Conservation (phyloP, 2,888 invertebrate genomes). For the Oxytorus armatus region DNA sequence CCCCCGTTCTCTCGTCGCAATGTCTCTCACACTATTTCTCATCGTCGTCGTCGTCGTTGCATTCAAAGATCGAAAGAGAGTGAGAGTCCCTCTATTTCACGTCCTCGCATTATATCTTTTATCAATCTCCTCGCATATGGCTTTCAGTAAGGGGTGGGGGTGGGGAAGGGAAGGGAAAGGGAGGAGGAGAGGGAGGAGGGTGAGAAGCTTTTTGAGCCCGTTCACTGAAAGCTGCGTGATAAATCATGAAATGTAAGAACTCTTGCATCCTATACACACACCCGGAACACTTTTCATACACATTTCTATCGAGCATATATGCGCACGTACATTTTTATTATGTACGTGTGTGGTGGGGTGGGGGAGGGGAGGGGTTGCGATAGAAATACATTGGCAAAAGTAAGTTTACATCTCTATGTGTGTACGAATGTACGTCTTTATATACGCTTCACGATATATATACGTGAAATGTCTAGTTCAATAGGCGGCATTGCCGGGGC, state of each 20-base stretch:
- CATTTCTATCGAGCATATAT: slow-evolving; percentile 64
- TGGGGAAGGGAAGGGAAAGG: neutral
- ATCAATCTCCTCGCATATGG: slow-evolving; percentile 80
- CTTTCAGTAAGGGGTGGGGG: slow-evolving; percentile 78
- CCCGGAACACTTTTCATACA: slow-evolving; percentile 64
- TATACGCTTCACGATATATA: slow-evolving; percentile 63
- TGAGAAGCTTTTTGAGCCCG: slow-evolving; percentile 79
- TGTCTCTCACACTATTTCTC: slow-evolving; percentile 26
- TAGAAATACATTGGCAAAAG: slow-evolving; percentile 58
- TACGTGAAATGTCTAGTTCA: slow-evolving; percentile 79
- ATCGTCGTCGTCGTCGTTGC: too few species aligned
- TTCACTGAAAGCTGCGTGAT: slow-evolving; percentile 84
- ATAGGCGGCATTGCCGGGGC: slow-evolving; percentile 83
- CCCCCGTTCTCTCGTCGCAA: neutral
- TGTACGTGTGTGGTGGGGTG: slow-evolving; percentile 38
- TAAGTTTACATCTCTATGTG: slow-evolving; percentile 49
- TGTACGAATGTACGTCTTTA: slow-evolving; percentile 30
- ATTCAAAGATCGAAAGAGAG: neutral
- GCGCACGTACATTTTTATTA: neutral
- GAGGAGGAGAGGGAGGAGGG: too few species aligned
- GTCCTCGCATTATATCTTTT: slow-evolving; percentile 84
- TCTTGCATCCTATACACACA: slow-evolving; percentile 35
- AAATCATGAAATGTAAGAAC: slow-evolving; percentile 84
- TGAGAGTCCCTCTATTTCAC: slow-evolving; percentile 81
- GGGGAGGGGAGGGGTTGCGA: too few species aligned